Evolutionary conservation across 2,113 vertebrate species (phyloP), one percentile per base, ranked within the genome.

Genomic region (Amphiprion percula): DNA sequence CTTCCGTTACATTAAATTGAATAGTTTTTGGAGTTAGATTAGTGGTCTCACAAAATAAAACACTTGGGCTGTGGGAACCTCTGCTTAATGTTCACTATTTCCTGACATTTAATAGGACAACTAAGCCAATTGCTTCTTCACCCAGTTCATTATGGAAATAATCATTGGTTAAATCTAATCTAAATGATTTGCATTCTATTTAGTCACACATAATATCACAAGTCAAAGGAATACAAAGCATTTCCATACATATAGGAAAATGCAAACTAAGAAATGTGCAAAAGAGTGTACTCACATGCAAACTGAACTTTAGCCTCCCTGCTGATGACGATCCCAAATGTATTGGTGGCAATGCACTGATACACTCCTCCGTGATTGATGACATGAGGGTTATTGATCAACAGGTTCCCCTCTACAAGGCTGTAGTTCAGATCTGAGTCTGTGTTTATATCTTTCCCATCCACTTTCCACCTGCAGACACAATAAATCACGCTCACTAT

Each of bases 301-400:
- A 97, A 98, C 70, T 96, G 96, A 67, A 98, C 96, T 79, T 94
- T 96, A 17, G 96, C 96, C 69, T 95, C 95, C 74, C 91, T 95
- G 93, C 97, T 98, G 79, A 97, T 85, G 56, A 95, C 90, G 6
- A 96, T 97, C 84, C 97, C 97, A 71, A 97, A 95, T 4, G 90
- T 68, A 90, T 97, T 98, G 87, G 95, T 95, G 87, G 96, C 94
- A 68, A 96, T 95, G 87, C 97, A 98, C 91, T 98, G 97, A 91
- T 97, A 98, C n/a, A 91, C 94, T 74, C 97, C 97, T 69, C 88
- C 89, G 68, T 97, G 96, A 77, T 94, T 94, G 58, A 93, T 94
- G 61, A 94, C 93, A 65, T 90, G 93, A 61, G 97, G 96, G 56
- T 95, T 94, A 91, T 90, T 95, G 90, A 99, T 97, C 90, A 94